Evolutionary conservation across 2,888 invertebrate species (phyloP), one percentile per base, ranked within the genome.

Genomic region (Ephialtes manifestator): DNA sequence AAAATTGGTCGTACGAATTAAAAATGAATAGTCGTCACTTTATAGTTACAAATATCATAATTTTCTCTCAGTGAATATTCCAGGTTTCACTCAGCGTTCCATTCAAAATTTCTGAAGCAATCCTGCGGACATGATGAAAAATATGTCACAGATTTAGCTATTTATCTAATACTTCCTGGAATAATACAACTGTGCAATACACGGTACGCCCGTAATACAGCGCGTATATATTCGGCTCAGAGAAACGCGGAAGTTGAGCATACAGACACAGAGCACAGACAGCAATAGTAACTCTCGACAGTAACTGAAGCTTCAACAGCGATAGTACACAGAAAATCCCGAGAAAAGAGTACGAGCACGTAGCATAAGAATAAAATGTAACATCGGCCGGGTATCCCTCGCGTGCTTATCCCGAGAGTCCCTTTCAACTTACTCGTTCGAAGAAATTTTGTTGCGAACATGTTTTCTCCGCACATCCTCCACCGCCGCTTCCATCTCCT

Each of bases 341-440:
- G 68, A 65, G 75, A 20, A 48, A 13, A 48, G n/a, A 78, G 78
- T 72, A 60, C 65, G 76, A 79, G 80, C 75, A 76, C 78, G 78
- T 79, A 80, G 39, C 58, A 51, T 18, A 35, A 71, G 79, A 83
- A 80, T 76, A 80, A 83, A 83, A 83, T 51, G 79, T 76, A 71
- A 83, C 80, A 80, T 76, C 39, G 55, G 48, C 46, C 79, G 53
- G 53, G 68, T 46, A 60, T 58, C 63, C 46, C 39, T 3, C 75
- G 63, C 60, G 65, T 71, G 70, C 83, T 79, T 80, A 58, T 76
- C 75, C 75, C 80, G 28, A 63, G 83, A 68, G 75, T 71, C 70
- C 75, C 53, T 71, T 83, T 80, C 80, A 83, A 80, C 83, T 80
- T 75, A 35, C 24, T 83, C 70, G 79, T 79, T 80, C 24, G 70